Conservation (phyloP, 2,113 vertebrate genomes). For the Nipponia nippon region DNA sequence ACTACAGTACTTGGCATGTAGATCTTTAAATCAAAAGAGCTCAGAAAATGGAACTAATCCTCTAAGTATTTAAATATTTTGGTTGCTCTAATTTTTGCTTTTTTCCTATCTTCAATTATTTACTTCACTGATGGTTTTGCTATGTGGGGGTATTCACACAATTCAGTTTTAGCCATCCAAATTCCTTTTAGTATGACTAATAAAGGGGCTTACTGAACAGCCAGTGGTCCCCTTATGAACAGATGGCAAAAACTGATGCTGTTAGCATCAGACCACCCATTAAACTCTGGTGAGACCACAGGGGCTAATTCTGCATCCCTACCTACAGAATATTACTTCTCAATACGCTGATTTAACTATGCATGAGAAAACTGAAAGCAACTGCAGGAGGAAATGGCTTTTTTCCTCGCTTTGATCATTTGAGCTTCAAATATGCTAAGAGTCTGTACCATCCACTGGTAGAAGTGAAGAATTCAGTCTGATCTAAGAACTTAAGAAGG, state of each 20-base stretch:
- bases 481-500: background rate
- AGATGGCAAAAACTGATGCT: constrained; percentile 22
- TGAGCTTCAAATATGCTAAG: background rate
- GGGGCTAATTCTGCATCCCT: constrained; percentile 7
- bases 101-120: background rate
- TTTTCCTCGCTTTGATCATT: background rate
- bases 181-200: constrained; percentile 17
- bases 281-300: background rate
- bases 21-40: background rate
- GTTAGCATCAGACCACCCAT: background rate
- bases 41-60: background rate
- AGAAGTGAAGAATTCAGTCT: background rate
- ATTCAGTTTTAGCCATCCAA: background rate
- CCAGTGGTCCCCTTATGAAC: constrained; percentile 1
- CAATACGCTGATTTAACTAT: background rate
- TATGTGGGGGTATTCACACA: background rate
- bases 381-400: background rate
- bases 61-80: background rate
- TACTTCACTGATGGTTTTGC: background rate
- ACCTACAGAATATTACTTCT: background rate
- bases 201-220: background rate
- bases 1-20: background rate
- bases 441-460: background rate
- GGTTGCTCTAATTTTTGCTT: background rate
- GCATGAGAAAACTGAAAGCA: constrained; percentile 1